These are phyloP conservation scores for Trichacis sp. DNA, from an alignment of 2,888 invertebrate species.

Conservation along the genomic window DNA sequence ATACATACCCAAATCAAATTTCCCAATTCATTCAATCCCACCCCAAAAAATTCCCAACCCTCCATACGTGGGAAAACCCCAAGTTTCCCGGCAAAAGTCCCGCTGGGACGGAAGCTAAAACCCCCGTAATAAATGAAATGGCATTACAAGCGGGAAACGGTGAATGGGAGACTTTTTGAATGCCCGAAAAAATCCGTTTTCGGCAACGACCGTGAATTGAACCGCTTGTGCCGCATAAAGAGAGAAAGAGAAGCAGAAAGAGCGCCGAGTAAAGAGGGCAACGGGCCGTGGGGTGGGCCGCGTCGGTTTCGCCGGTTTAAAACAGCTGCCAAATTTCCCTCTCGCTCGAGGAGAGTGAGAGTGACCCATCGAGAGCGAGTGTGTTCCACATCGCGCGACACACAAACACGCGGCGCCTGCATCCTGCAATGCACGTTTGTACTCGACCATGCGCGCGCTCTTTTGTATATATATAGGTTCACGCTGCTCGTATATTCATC, in stretches of 20 bases:
- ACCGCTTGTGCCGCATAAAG: conserved; percentile 26
- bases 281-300: conserved; percentile 39
- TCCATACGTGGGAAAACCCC: no score
- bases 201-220: conserved; percentile 14
- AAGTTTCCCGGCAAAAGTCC: background rate
- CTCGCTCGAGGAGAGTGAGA: conserved; percentile 65
- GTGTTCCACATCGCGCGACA: conserved; percentile 60
- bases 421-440: conserved; percentile 17
- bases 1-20: no score
- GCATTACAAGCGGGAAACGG: background rate
- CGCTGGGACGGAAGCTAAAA: background rate
- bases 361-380: conserved; percentile 67
- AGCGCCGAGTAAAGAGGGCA: no score
- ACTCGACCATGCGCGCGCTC: conserved; percentile 29
- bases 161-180: background rate
- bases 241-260: conserved; percentile 36
- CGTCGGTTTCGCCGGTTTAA: conserved; percentile 64
- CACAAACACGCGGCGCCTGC: conserved; percentile 22
- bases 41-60: background rate
- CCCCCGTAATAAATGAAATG: background rate
- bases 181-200: conserved; percentile 9
- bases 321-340: conserved; percentile 69
- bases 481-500: background rate
- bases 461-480: conserved; percentile 12
- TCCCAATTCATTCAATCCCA: no score